Evolutionary conservation across 2,888 invertebrate genomes (phyloP).

Genomic region (Sepiola atlantica): DNA sequence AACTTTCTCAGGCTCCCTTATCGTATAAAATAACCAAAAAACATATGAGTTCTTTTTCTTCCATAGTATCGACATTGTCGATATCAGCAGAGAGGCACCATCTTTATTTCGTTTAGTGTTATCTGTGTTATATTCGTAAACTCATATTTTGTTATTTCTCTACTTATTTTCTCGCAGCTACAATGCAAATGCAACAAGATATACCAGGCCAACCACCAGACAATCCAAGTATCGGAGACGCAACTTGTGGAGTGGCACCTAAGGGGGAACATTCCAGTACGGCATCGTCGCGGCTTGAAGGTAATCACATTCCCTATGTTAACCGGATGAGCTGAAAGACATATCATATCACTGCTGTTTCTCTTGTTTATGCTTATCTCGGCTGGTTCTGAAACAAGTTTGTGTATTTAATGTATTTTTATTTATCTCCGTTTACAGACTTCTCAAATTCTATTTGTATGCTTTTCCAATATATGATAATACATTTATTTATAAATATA

Average conservation of each 20-base stretch:
- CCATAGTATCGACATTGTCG: neutral
- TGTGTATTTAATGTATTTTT: neutral
- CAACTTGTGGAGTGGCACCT: neutral
- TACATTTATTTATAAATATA: too few species aligned
- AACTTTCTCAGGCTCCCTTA: too few species aligned
- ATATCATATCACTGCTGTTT: neutral
- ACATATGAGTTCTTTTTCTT: too few species aligned
- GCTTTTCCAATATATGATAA: too few species aligned
- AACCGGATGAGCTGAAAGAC: neutral
- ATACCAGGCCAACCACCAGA: neutral
- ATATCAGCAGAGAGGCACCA: neutral
- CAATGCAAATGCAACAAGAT: slow-evolving; percentile 4
- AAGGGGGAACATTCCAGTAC: neutral
- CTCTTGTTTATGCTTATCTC: neutral
- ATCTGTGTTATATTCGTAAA: neutral
- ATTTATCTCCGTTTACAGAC: neutral
- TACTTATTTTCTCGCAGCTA: neutral
- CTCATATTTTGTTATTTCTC: neutral
- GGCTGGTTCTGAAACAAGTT: neutral
- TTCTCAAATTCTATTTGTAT: too few species aligned
- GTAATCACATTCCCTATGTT: neutral
- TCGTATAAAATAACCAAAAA: too few species aligned
- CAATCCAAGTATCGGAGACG: neutral
- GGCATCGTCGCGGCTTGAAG: slow-evolving; percentile 9
- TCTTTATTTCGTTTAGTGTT: neutral